Evolutionary conservation across 30 jellyfish, hydroid and myxozoan genomes (phyloP), one percentile per base, ranked within the genome.

Genomic region (Sanderia malayensis): DNA sequence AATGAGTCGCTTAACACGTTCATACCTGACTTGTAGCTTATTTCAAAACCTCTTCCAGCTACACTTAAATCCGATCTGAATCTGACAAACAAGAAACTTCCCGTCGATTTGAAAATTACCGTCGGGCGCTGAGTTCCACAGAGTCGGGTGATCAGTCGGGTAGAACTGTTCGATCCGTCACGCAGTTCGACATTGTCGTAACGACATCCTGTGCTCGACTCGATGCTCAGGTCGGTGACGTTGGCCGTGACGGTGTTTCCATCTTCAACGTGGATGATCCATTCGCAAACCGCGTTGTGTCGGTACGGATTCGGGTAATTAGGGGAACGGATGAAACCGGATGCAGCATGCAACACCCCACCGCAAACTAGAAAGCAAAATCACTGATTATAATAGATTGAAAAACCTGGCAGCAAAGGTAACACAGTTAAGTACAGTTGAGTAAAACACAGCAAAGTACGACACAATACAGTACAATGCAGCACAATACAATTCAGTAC

Each of bases 281-380:
- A 86, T 7, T 27, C 81, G 78, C 96, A 86, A 6, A 33, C 64
- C 45, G 81, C 73, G 8, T 30, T 17, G 69, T 85, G 68, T n/a
- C 66, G 61, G 85, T 86, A 86, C 0, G 81, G 76, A 18, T 26
- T 65, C 11, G 97, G 97, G 73, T 88, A 88, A 77, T 45, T 45
- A 15, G 94, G 95, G 0, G 95, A 80, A 11, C 76, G 72, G 18
- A 88, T 81, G 53, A 74, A 78, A 1, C 97, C 97, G 21, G 86
- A 63, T 0, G 79, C 28, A 19, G 65, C 62, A n/a, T 73, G 80
- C 71, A 88, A 60, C 65, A 44, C 64, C 47, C 97, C 97, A 11
- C 97, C 97, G 44, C 97, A 88, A 11, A 67, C 97, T 73, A 72
- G 24, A 74, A 71, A 44, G 22, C 3, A 11, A 26, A n/a, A 1